These are phyloP conservation scores for Nephila pilipes DNA, from an alignment of 1,140 invertebrate genomes.

Conservation along the genomic window DNA sequence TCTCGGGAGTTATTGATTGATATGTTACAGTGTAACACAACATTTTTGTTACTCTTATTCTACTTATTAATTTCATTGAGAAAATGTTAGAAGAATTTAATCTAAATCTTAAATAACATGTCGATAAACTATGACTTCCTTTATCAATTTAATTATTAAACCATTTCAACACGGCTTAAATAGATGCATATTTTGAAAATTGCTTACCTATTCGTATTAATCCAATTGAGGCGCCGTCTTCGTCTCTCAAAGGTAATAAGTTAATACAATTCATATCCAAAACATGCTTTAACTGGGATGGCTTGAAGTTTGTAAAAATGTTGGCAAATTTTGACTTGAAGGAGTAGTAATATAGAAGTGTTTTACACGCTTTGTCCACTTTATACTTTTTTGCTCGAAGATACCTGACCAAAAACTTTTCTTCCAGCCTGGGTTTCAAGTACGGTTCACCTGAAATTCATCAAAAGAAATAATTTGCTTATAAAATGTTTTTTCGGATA, in stretches of 20 bases:
- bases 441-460: conserved; percentile 46
- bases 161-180: too few relatives aligned
- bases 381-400: conserved; percentile 72
- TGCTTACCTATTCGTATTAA: conserved; percentile 54
- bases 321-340: conserved; percentile 3
- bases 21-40: too few relatives aligned
- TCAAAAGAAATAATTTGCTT: too few relatives aligned
- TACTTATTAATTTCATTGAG: too few relatives aligned
- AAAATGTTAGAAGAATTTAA: too few relatives aligned
- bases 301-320: conserved; percentile 58
- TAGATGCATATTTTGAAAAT: neutral
- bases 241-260: conserved; percentile 30
- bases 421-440: conserved; percentile 20
- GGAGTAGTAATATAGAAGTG: conserved; percentile 49
- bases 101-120: too few relatives aligned
- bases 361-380: conserved; percentile 40
- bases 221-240: conserved; percentile 43
- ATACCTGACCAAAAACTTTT: conserved; percentile 59
- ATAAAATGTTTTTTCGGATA: too few relatives aligned
- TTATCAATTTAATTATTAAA: too few relatives aligned
- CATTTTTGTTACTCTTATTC: too few relatives aligned
- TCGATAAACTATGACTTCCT: too few relatives aligned
- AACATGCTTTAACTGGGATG: conserved; percentile 56
- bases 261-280: conserved; percentile 37
- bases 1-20: too few relatives aligned